Evolutionary conservation across 2,113 vertebrate genomes (phyloP).

Genomic region (Indicator indicator): DNA sequence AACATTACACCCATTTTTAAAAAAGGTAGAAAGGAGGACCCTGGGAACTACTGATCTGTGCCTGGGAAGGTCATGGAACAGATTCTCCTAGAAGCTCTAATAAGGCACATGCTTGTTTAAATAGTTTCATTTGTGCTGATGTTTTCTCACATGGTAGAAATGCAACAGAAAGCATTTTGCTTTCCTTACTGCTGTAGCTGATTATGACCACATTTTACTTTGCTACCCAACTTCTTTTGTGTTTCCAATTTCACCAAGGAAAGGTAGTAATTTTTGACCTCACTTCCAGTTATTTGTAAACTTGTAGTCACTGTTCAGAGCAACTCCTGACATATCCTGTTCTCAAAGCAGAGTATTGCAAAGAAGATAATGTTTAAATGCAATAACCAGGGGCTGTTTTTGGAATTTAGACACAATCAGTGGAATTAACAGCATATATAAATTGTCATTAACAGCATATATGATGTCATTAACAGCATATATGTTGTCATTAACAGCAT

Average conservation of each 20-base stretch:
- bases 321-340: neutral
- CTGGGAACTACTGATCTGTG: too few species aligned
- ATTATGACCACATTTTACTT: neutral
- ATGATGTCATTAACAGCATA: neutral
- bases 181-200: neutral
- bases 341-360: neutral
- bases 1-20: too few species aligned
- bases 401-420: neutral
- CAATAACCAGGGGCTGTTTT: neutral
- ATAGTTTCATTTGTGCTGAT: neutral
- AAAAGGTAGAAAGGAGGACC: too few species aligned
- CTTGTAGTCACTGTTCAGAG: neutral
- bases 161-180: neutral
- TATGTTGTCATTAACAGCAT: neutral
- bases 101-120: neutral
- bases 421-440: neutral
- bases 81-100: too few species aligned
- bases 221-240: neutral
- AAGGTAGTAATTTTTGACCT: constrained; percentile 6
- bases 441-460: neutral
- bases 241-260: neutral
- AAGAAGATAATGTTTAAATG: constrained; percentile 8
- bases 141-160: neutral
- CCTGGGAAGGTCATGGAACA: too few species aligned
- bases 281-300: neutral